Evolutionary conservation across 2,113 vertebrate genomes (phyloP).

Genomic region (Miniopterus natalensis): DNA sequence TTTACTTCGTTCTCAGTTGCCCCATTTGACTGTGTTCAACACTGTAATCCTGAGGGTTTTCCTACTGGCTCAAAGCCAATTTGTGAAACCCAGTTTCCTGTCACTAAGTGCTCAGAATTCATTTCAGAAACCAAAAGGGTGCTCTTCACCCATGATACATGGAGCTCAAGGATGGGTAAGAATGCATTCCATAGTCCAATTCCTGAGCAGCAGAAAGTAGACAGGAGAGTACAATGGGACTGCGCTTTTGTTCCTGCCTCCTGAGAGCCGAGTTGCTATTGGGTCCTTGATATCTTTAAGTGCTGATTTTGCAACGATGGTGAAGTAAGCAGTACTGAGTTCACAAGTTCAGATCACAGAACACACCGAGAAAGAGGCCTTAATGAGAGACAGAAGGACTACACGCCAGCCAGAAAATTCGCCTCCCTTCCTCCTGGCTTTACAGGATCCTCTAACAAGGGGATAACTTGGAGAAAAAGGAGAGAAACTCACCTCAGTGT

Average conservation of each 20-base stretch:
- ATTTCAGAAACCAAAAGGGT: constrained; percentile 71
- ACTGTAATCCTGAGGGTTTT: constrained; percentile 69
- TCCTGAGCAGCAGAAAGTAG: constrained; percentile 64
- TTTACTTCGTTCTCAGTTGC: constrained; percentile 61
- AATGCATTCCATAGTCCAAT: constrained; percentile 80
- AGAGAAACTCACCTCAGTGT: constrained; percentile 76
- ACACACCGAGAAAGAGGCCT: constrained; percentile 44
- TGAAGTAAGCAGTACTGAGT: constrained; percentile 71
- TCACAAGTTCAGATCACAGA: constrained; percentile 77
- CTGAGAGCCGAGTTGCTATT: constrained; percentile 50
- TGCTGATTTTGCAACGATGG: constrained; percentile 74
- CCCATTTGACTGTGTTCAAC: constrained; percentile 6
- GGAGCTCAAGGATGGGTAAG: constrained; percentile 74
- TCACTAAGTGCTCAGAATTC: constrained; percentile 65
- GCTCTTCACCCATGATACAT: constrained; percentile 58
- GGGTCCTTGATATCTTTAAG: constrained; percentile 73
- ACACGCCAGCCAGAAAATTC: constrained; percentile 61
- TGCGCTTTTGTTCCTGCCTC: constrained; percentile 67
- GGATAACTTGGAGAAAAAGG: constrained; percentile 67
- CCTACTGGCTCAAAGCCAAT: constrained; percentile 58
- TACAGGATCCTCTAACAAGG: constrained; percentile 82
- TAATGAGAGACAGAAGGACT: constrained; percentile 80
- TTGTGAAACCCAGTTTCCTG: constrained; percentile 69
- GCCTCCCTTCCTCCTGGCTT: constrained; percentile 81
- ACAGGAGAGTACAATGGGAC: constrained; percentile 58